Base-by-base conservation (phyloP, 2,113 vertebrate genomes). In the Mesoclemmys tuberculata region DNA sequence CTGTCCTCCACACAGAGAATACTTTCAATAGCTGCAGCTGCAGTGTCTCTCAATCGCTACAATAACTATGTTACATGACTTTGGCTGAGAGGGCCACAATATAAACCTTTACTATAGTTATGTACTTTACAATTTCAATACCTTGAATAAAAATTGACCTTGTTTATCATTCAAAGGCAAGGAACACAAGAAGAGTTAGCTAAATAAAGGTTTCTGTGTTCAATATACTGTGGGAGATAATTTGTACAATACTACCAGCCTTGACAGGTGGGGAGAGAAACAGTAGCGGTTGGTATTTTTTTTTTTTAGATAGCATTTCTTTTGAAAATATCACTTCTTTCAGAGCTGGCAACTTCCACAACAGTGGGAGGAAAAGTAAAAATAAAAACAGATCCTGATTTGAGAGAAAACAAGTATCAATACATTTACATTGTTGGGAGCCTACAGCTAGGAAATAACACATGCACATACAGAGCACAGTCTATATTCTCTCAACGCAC, bases 61-160 rank as follows among this genome's bases (percentile, higher is more conserved):
- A 21, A 7, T 68, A 14, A 64, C 58, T 7, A 29, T n/a, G 31
- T 18, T 68, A 68, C 35, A 10, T 68, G 31, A 71, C 35, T 58
- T 26, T 58, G 56, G 56, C 26, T 22, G n/a, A n/a, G 64, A 38
- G 19, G 18, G n/a, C 8, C 10, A 35, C 35, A 10, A 9, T 38
- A 38, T 22, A 71, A 38, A 38, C n/a, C 18, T 38, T 61, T 48
- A 4, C 2, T 10, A 24, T 81, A 64, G 64, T 91, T 93, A 80
- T 84, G 89, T 81, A 96, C 83, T 93, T 86, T 77, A 83, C 71
- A 95, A 55, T 80, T 86, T 56, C 55, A 86, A 54, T 93, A 89
- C 89, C 75, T 81, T 71, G 78, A 75, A 86, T 10, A 89, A 82
- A 80, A 94, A 46, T 13, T 64, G 81, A 64, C 55, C 71, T 49